Base-by-base conservation (phyloP, 2,888 invertebrate species). In the Eumerus sabulonum region DNA sequence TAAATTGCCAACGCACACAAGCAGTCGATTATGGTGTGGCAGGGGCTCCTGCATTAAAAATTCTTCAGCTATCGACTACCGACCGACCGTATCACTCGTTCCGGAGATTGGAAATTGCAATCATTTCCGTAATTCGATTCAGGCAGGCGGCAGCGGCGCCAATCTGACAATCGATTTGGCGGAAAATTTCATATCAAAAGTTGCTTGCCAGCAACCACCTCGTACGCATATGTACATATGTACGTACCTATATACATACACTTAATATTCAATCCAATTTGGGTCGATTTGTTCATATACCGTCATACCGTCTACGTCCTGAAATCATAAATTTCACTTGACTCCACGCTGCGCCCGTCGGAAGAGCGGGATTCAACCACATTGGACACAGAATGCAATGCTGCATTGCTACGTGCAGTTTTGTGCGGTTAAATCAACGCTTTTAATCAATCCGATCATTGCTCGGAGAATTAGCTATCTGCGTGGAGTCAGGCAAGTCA, bases 111-210 rank as follows among this genome's bases (percentile, higher is more conserved):
- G 74, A 68, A 74, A 74, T 74, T 74, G 79, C 79, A 79, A 79
- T 79, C 64, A 79, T 79, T 74, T 79, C 64, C 68, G 68, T 79
- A 74, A 79, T 79, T 79, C 74, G 79, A 74, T 79, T 74, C 74
- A 60, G 68, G 60, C 45, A 40, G 36, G 62, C 35, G 51, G 40
- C 40, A n/a, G 60, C 38, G 70, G 68, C 74, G 74, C 79, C 79
- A 74, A 59, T 45, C 70, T 74, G 79, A 79, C 79, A 79, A 79
- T 79, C 79, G 79, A 79, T 79, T 79, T 79, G 79, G 74, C 79
- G 79, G 74, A 74, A 79, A 79, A 74, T 79, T 74, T 74, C 74
- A 56, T 54, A 74, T 79, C 79, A 79, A 79, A 79, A 68, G 57
- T 64, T 79, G 59, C 18, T 56, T 62, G 47, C 36, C n/a, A 13